phyloP scores from a whole-genome alignment of 2,113 vertebrate species.

The Channa maculata region DNA sequence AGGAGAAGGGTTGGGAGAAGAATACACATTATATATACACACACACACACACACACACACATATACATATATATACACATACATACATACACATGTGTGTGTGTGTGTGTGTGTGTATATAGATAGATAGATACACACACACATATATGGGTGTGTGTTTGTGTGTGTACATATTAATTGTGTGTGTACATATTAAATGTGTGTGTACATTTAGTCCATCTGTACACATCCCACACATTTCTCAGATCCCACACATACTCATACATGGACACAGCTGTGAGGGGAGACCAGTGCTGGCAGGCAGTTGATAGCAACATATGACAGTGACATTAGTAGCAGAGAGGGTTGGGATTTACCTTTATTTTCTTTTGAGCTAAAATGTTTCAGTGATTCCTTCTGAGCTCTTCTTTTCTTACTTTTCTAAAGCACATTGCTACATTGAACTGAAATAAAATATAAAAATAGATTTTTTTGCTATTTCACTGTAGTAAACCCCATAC shows the following conservation, averaged over 20 bases:
- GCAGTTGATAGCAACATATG: slow-evolving; percentile 25
- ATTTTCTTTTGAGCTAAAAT: neutral
- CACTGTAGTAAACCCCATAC: neutral
- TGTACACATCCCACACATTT: neutral
- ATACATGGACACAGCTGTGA: slow-evolving; percentile 17
- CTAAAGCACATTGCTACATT: neutral
- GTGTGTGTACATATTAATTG: too few relatives aligned
- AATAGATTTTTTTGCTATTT: neutral
- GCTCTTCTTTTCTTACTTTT: neutral
- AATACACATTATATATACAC: too few relatives aligned
- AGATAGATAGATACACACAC: neutral
- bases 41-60: too few relatives aligned
- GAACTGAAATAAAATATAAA: neutral
- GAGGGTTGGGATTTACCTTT: neutral
- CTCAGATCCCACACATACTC: neutral
- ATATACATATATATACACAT: too few relatives aligned
- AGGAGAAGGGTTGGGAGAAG: neutral
- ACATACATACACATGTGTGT: too few relatives aligned
- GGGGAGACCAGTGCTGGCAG: slow-evolving; percentile 13
- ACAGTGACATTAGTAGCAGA: slow-evolving; percentile 18
- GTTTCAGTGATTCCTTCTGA: neutral
- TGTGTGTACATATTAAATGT: too few relatives aligned
- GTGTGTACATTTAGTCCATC: slow-evolving; percentile 3
- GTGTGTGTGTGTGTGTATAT: too few relatives aligned
- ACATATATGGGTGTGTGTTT: neutral